These are phyloP conservation scores for Eudasyphora cyanicolor DNA, from an alignment of 2,888 invertebrate genomes.

Conservation along the genomic window DNA sequence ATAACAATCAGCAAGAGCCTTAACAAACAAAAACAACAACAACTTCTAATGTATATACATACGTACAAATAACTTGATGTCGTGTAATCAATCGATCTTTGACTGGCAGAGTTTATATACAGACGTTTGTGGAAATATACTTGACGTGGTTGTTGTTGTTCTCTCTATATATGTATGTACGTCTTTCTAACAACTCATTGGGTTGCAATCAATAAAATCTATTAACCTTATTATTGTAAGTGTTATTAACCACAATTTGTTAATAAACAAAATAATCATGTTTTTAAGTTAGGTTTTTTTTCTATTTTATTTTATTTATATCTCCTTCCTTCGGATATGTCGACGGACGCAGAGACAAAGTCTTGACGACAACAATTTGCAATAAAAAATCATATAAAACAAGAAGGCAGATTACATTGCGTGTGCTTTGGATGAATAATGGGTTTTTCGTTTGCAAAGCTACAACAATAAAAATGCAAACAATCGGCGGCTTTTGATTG, in stretches of 20 bases:
- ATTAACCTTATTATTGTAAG: conserved; percentile 64
- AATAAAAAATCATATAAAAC: neutral
- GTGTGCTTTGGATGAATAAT: conserved; percentile 19
- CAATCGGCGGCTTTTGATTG: neutral
- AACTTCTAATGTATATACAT: neutral
- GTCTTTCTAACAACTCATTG: conserved; percentile 41
- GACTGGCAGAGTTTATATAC: neutral
- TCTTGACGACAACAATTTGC: neutral
- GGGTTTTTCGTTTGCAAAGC: neutral
- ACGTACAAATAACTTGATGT: neutral
- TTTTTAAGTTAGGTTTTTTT: neutral
- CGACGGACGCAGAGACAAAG: neutral
- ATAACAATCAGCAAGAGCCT: too few species aligned
- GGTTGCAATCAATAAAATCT: conserved; percentile 58
- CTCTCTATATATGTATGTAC: neutral
- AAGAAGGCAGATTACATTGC: neutral
- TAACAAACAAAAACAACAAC: too few species aligned
- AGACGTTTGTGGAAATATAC: conserved; percentile 6
- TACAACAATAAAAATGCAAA: neutral
- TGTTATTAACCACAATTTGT: conserved; percentile 60
- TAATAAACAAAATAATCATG: conserved; percentile 48
- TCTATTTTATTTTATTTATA: too few species aligned
- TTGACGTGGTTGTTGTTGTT: neutral
- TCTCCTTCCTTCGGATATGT: neutral
- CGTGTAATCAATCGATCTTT: conserved; percentile 12